Conservation (phyloP, 2,113 vertebrate species). For the Dunckerocampus dactyliophorus region DNA sequence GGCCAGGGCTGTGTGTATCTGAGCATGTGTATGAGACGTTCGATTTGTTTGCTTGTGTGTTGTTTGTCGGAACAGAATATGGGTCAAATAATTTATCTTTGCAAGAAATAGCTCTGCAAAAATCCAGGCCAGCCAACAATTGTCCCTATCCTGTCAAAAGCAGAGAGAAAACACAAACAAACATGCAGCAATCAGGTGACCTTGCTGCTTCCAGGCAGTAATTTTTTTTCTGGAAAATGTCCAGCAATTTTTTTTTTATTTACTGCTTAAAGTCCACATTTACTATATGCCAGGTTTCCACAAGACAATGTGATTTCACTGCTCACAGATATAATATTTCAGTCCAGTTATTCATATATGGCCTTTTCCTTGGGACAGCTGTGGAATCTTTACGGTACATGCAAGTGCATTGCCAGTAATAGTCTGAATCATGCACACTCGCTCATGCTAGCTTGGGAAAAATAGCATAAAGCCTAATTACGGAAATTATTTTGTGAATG, state of each 20-base stretch:
- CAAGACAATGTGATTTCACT: background rate
- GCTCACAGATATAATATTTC: background rate
- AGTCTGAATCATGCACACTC: conserved; percentile 14
- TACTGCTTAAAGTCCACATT: background rate
- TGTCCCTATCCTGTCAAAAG: conserved; percentile 27
- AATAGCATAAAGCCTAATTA: conserved; percentile 1
- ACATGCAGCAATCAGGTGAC: conserved; percentile 11
- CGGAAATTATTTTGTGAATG: conserved; percentile 15
- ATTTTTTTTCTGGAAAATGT: background rate
- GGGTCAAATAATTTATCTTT: conserved; percentile 33
- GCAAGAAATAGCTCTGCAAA: conserved; percentile 33
- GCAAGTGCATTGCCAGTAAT: background rate
- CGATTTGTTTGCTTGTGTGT: background rate
- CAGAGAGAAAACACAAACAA: conserved; percentile 10
- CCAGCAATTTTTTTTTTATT: background rate
- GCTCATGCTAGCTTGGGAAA: background rate
- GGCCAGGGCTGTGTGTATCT: background rate
- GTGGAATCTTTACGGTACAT: background rate
- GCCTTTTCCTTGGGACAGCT: background rate
- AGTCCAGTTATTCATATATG: background rate
- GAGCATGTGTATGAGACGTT: background rate
- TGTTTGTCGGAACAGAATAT: conserved; percentile 34
- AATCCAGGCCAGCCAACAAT: conserved; percentile 47
- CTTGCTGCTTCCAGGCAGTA: background rate
- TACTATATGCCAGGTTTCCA: background rate